Evolutionary conservation across 2,888 invertebrate genomes (phyloP), one percentile per base, ranked within the genome.

Genomic region (Tenthredo livida): DNA sequence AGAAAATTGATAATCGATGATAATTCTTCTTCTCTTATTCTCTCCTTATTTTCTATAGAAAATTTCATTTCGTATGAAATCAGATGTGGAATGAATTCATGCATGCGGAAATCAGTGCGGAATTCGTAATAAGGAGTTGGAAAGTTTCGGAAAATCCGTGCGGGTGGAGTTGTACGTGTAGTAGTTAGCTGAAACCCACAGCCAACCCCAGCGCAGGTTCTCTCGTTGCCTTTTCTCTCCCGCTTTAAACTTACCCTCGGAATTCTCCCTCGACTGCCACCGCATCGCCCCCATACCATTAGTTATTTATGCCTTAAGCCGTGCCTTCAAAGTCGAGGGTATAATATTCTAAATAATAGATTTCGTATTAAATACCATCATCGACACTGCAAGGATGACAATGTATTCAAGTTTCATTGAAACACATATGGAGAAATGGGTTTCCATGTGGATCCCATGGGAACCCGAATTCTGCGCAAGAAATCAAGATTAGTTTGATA

Each of bases 121-220:
- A 67, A 67, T 67, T 33, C 29, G n/a, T 73, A 54, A 77, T 77
- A 77, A 77, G 17, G 77, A 17, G 25, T 17, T 15, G 6, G 25
- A 77, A n/a, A 77, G 54, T 77, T 77, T 40, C 9, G 17, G 54
- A 17, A 54, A 77, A 77, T 77, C 50, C n/a, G 50, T 73, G n/a
- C 17, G 29, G 54, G 6, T 54, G 77, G 9, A 54, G 29, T 50
- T 54, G 29, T n/a, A 17, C n/a, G 1, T 21, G 17, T 29, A n/a
- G 43, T 21, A 21, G n/a, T 21, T 73, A 70, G 37, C 72, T 73
- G 3, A 43, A 73, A 73, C 75, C 43, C 15, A 25, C 73, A 58
- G 5, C 21, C 67, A 67, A 85, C 80, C 29, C 65, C 61, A 84
- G 47, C 37, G 75, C 85, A 85, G 85, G 54, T 84, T 86, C 90